Percentiles rank a stretch among this genome's conserved stretches.
These are phyloP conservation scores for Prorops nasuta DNA, from an alignment of 1,140 invertebrate genomes.

Conservation along the genomic window DNA sequence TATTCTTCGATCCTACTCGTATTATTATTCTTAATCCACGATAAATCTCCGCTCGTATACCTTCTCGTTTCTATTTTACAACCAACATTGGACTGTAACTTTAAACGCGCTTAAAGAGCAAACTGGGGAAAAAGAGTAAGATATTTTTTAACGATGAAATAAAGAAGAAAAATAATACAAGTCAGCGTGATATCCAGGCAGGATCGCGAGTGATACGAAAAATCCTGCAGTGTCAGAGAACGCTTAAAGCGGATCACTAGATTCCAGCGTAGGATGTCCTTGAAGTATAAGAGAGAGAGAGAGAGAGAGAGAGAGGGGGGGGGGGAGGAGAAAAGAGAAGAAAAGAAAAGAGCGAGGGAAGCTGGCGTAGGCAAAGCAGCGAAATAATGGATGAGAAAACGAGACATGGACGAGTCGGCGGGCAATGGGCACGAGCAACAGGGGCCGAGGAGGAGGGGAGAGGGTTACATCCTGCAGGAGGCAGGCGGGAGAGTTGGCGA, in stretches of 20 bases:
- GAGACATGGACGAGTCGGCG: constrained; percentile 26
- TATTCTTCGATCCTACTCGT: no score
- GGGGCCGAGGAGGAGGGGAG: constrained; percentile 4
- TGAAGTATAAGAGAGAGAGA: background rate
- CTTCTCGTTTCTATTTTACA: no score
- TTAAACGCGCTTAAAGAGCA: no score
- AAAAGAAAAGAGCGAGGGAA: constrained; percentile 12
- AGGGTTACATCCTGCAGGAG: no score
- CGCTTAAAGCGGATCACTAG: background rate
- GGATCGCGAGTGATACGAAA: no score
- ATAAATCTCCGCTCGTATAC: no score
- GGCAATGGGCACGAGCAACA: constrained; percentile 9
- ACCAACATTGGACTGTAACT: no score
- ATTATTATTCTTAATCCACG: no score
- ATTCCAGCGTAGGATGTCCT: background rate
- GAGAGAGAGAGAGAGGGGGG: background rate
- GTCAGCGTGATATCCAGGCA: background rate
- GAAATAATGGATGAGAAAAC: constrained; percentile 46
- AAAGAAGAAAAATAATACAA: constrained; percentile 1
- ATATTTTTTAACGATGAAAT: no score
- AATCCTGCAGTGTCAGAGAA: background rate
- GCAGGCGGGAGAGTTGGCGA: no score
- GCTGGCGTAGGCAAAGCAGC: constrained; percentile 40
- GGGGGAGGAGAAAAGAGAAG: background rate
- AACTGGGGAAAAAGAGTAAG: no score